Evolutionary conservation across 2,888 invertebrate species (phyloP).

Genomic region (Abrostola triplasia): DNA sequence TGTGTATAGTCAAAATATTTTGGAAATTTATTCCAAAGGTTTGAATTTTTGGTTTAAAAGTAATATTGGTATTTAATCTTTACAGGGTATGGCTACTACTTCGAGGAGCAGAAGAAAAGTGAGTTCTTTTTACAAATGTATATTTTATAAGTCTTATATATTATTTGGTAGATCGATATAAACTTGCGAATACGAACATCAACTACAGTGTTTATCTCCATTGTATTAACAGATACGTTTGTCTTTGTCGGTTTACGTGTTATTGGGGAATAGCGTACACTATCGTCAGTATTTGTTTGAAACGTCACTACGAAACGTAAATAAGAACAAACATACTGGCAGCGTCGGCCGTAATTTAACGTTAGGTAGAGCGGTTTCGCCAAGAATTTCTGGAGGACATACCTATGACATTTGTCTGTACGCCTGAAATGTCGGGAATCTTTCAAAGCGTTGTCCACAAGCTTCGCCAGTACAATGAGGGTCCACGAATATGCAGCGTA

Average conservation of each 20-base stretch:
- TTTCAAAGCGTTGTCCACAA: constrained; percentile 62
- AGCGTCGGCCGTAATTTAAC: constrained; percentile 43
- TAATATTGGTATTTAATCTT: constrained; percentile 56
- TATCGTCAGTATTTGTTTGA: constrained; percentile 15
- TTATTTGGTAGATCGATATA: no score
- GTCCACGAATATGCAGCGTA: constrained; percentile 57
- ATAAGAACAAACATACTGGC: constrained; percentile 37
- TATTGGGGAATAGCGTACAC: constrained; percentile 7
- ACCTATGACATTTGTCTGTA: constrained; percentile 48
- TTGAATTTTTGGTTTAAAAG: background rate
- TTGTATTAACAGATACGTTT: background rate
- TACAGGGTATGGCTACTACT: constrained; percentile 81
- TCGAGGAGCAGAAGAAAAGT: constrained; percentile 72
- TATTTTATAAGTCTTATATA: no score
- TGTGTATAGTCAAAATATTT: background rate
- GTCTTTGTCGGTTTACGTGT: background rate
- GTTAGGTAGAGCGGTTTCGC: constrained; percentile 33
- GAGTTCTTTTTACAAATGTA: constrained; percentile 38
- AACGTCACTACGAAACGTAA: constrained; percentile 31
- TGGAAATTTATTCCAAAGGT: background rate
- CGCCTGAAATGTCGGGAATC: constrained; percentile 69
- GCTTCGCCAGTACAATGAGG: constrained; percentile 37
- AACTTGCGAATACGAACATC: no score
- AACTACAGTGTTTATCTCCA: background rate
- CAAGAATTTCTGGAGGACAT: constrained; percentile 46